A percentile compares a stretch with the other conserved stretches of the same genome.
Conservation (phyloP, 2,113 vertebrate species). For the Galbula dea region DNA sequence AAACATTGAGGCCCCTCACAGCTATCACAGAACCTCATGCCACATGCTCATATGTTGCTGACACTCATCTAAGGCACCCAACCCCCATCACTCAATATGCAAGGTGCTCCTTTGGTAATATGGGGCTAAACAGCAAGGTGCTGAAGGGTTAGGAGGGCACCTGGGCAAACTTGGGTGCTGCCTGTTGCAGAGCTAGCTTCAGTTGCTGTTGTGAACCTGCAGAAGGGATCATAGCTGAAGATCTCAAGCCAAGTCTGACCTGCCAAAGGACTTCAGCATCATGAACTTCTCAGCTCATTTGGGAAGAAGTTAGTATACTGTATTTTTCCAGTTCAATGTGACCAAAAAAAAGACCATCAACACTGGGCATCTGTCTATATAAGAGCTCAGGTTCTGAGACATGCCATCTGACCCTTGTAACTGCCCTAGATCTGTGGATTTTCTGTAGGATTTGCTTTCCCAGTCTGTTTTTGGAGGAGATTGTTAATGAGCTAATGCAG, state of each 20-base stretch:
- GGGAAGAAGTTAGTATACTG: background rate
- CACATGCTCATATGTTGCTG: background rate
- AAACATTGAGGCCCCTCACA: accelerated
- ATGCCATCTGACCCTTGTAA: background rate
- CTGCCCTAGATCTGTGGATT: slow-evolving; percentile 33
- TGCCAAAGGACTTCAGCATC: background rate
- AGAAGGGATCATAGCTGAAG: background rate
- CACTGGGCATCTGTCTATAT: background rate
- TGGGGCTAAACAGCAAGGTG: background rate
- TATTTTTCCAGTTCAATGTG: background rate
- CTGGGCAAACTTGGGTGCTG: background rate
- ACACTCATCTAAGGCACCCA: background rate
- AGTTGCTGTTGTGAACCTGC: accelerated
- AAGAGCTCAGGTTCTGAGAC: background rate
- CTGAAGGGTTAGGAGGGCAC: background rate
- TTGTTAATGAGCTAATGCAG: slow-evolving; percentile 34
- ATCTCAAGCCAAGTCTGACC: accelerated
- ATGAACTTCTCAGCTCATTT: background rate
- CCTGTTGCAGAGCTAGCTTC: background rate
- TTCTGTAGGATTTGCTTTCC: slow-evolving; percentile 5
- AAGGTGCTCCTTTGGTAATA: background rate
- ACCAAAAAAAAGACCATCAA: background rate
- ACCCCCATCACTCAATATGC: background rate
- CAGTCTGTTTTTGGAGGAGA: background rate
- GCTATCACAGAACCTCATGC: background rate